phyloP scores from a whole-genome alignment of 2,888 invertebrate genomes.

The Aleiodes alternator region DNA sequence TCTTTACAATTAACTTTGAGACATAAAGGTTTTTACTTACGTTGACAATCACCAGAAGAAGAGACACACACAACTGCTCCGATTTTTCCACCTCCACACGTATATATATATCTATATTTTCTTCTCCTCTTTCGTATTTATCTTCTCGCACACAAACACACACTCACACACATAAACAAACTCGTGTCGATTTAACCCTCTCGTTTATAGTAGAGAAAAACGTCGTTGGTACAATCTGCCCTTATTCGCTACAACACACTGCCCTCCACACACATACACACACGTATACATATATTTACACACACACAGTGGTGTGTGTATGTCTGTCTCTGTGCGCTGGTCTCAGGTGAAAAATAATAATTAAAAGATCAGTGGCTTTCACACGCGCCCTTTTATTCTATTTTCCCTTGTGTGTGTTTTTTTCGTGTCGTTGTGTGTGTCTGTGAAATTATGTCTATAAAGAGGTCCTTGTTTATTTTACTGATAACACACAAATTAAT shows the following conservation, averaged over 20 bases:
- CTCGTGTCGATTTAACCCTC: too few species aligned
- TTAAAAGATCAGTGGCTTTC: conserved; percentile 6
- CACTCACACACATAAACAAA: too few species aligned
- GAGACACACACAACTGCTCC: not conserved
- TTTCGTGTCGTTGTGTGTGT: not conserved
- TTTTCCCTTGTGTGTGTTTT: not conserved
- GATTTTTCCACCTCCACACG: not conserved
- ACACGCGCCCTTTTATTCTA: not conserved
- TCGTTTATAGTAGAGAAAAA: too few species aligned
- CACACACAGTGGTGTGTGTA: too few species aligned
- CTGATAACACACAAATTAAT: not conserved
- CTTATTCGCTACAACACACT: not conserved
- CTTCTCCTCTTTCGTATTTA: not conserved
- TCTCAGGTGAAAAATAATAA: conserved; percentile 18
- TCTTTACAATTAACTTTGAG: not conserved
- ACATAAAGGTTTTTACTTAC: conserved; percentile 20
- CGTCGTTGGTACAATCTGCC: not conserved
- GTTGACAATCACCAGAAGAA: conserved; percentile 4
- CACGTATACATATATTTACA: too few species aligned
- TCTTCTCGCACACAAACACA: not conserved
- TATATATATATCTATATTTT: not conserved
- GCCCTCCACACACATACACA: too few species aligned
- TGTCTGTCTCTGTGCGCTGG: not conserved
- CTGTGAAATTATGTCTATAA: not conserved
- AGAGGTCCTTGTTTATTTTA: not conserved